Percentiles rank a stretch among this genome's conserved stretches.
phyloP scores from a whole-genome alignment of 1,140 invertebrate species.

The Bombyx mandarina region DNA sequence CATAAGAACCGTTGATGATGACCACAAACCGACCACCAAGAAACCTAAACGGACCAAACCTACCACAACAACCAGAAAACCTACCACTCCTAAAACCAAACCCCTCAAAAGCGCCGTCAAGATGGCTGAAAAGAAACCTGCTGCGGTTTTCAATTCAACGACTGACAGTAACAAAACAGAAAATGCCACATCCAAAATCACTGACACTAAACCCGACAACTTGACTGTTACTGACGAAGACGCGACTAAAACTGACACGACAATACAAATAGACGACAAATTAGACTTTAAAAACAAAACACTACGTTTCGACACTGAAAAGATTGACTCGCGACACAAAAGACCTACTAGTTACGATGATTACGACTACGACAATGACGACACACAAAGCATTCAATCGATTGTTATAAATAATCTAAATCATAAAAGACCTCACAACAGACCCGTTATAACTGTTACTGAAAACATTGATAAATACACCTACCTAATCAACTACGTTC shows the following conservation, averaged over 20 bases:
- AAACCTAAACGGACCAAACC: conserved; percentile 21
- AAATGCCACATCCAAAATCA: conserved; percentile 24
- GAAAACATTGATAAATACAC: conserved; percentile 63
- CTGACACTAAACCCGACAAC: conserved; percentile 22
- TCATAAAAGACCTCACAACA: conserved; percentile 51
- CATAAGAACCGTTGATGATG: conserved; percentile 43
- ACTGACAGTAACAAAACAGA: conserved; percentile 12
- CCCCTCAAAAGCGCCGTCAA: neutral
- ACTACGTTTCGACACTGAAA: conserved; percentile 38
- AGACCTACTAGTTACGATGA: conserved; percentile 31
- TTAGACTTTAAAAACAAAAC: conserved; percentile 69
- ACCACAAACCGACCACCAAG: conserved; percentile 14
- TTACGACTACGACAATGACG: conserved; percentile 43
- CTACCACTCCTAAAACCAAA: conserved; percentile 22
- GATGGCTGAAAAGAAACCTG: conserved; percentile 16
- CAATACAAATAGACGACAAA: conserved; percentile 65
- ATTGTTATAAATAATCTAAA: conserved; percentile 52
- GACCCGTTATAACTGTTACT: conserved; percentile 58
- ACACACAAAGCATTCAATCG: conserved; percentile 55
- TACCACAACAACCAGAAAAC: conserved; percentile 19
- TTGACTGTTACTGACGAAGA: conserved; percentile 21
- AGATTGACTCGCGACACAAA: conserved; percentile 25
- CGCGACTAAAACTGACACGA: conserved; percentile 25
- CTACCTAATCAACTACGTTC: conserved; percentile 62
- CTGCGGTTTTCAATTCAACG: conserved; percentile 17